These are phyloP conservation scores for Erythrolamprus reginae DNA, from an alignment of 2,113 vertebrate species.

Conservation along the genomic window DNA sequence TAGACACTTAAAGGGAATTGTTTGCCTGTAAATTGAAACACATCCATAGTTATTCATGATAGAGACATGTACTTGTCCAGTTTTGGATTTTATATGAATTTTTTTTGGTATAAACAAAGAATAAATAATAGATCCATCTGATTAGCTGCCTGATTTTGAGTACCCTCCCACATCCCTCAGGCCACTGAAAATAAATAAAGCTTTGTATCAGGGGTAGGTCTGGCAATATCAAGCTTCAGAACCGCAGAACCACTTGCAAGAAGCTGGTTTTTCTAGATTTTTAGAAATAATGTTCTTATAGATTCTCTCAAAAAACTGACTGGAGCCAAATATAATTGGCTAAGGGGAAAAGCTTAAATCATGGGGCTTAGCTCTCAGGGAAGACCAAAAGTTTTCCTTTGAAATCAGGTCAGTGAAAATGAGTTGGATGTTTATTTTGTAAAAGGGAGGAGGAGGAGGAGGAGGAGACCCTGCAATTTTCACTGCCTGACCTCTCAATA, in stretches of 20 bases:
- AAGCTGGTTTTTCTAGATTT: neutral
- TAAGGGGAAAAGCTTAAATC: slow-evolving; percentile 19
- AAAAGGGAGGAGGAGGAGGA: neutral
- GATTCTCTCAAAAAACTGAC: slow-evolving; percentile 15
- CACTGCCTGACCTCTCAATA: neutral
- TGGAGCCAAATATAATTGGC: slow-evolving; percentile 41
- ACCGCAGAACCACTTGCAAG: neutral
- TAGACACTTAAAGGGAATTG: neutral
- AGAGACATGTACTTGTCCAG: neutral
- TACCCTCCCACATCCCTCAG: neutral
- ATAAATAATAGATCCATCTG: neutral
- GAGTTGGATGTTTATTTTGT: slow-evolving; percentile 18
- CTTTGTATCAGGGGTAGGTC: slow-evolving; percentile 7
- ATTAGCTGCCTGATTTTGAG: slow-evolving; percentile 1
- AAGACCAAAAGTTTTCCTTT: slow-evolving; percentile 25
- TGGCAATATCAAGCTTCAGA: slow-evolving; percentile 33
- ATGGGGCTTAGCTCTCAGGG: neutral
- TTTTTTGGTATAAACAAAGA: neutral
- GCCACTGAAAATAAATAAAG: neutral
- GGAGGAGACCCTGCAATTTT: neutral
- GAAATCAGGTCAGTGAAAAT: slow-evolving; percentile 44
- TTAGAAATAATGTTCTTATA: neutral
- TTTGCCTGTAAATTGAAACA: neutral
- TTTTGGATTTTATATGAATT: neutral
- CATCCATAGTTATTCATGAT: neutral